Conservation (phyloP, 2,888 invertebrate genomes). For the Micoletzkya japonica region DNA sequence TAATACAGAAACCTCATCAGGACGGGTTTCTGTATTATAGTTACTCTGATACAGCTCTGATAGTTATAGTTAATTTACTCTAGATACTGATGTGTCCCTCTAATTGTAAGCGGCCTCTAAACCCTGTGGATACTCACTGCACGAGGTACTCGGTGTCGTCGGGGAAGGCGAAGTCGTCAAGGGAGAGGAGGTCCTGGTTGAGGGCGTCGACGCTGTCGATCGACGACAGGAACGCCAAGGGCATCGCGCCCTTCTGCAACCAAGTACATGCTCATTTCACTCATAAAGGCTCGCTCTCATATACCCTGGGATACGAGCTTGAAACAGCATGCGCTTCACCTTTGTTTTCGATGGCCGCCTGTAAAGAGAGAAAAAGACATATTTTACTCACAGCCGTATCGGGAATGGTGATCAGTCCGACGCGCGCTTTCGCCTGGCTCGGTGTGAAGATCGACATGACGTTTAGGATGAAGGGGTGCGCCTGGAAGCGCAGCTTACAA, state of each 20-base stretch:
- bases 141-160: slow-evolving; percentile 13
- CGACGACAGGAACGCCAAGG: slow-evolving; percentile 19
- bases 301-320: no score
- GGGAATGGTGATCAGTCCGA: slow-evolving; percentile 25
- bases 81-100: background rate
- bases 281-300: background rate
- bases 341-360: background rate
- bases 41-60: background rate
- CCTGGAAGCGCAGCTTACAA: slow-evolving; percentile 11
- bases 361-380: background rate
- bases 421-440: slow-evolving; percentile 6
- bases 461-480: slow-evolving; percentile 1
- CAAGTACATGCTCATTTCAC: background rate
- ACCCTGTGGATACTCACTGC: background rate
- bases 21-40: background rate
- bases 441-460: background rate
- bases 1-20: background rate
- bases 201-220: slow-evolving; percentile 16
- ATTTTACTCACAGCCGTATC: background rate
- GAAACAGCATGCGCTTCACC: no score
- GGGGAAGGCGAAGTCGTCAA: slow-evolving; percentile 14
- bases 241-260: slow-evolving; percentile 4
- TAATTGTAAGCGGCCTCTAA: background rate
- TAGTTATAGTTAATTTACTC: background rate
- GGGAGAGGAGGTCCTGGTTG: slow-evolving; percentile 12